Evolutionary conservation across 2,113 vertebrate genomes (phyloP).

Genomic region (Eleginops maclovinus): DNA sequence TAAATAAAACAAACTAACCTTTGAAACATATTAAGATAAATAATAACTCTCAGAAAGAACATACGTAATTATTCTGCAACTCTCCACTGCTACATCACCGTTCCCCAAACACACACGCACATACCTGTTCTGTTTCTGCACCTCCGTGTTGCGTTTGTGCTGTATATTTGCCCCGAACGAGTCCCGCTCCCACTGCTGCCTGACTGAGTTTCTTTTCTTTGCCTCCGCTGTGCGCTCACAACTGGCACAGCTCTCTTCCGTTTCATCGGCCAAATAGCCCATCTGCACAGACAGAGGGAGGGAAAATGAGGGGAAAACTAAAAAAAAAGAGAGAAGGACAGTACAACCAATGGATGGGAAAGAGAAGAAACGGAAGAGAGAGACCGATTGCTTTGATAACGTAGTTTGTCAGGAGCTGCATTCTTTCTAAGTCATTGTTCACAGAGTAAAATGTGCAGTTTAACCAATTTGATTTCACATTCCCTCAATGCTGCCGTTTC

Average conservation of each 20-base stretch:
- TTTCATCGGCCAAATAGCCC: constrained; percentile 64
- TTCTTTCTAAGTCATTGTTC: constrained; percentile 71
- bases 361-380: constrained; percentile 55
- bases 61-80: background rate
- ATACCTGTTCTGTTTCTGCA: constrained; percentile 71
- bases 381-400: constrained; percentile 77
- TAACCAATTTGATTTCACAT: constrained; percentile 73
- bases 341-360: constrained; percentile 38
- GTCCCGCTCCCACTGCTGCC: constrained; percentile 38
- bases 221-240: constrained; percentile 51
- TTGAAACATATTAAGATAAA: background rate
- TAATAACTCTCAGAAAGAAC: background rate
- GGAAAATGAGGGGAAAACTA: constrained; percentile 19
- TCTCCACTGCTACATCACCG: background rate
- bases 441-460: constrained; percentile 72
- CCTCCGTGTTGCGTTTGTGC: constrained; percentile 36
- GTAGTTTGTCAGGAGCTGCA: constrained; percentile 76
- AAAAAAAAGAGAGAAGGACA: constrained; percentile 33
- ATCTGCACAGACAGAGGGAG: constrained; percentile 66
- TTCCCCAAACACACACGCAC: constrained; percentile 15
- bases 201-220: constrained; percentile 46
- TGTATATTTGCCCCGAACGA: constrained; percentile 48
- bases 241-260: constrained; percentile 65
- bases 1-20: background rate
- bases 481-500: constrained; percentile 41